Percentiles rank a stretch among this genome's conserved stretches.
Conservation (phyloP, 2,888 invertebrate species). For the Drosophila heteroneura region DNA sequence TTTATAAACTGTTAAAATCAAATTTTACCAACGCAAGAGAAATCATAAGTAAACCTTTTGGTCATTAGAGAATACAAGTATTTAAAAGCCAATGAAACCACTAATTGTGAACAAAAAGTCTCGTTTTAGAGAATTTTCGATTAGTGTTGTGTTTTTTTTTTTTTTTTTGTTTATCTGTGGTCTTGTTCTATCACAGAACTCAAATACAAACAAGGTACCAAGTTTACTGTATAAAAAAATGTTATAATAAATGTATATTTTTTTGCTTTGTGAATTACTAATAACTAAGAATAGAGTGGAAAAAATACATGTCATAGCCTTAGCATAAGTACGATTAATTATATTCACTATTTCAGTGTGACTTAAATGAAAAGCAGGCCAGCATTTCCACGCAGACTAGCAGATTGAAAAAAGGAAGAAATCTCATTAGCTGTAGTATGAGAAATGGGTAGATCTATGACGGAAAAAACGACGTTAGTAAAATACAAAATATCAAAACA, state of each 20-base stretch:
- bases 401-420: not conserved
- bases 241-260: slow-evolving; percentile 36
- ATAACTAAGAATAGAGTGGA: slow-evolving; percentile 44
- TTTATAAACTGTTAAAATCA: slow-evolving; percentile 72
- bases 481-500: slow-evolving; percentile 43
- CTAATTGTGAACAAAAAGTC: slow-evolving; percentile 49
- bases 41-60: slow-evolving; percentile 39
- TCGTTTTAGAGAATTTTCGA: slow-evolving; percentile 70
- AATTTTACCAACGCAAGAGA: slow-evolving; percentile 59
- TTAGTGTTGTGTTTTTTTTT: slow-evolving; percentile 32
- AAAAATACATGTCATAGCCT: slow-evolving; percentile 73
- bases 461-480: slow-evolving; percentile 2
- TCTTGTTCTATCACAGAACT: slow-evolving; percentile 32
- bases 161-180: slow-evolving; percentile 17
- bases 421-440: slow-evolving; percentile 19
- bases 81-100: slow-evolving; percentile 43
- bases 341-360: slow-evolving; percentile 53
- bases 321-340: slow-evolving; percentile 54
- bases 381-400: slow-evolving; percentile 12
- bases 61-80: slow-evolving; percentile 33
- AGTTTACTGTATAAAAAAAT: slow-evolving; percentile 37
- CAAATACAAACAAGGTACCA: slow-evolving; percentile 49
- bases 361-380: slow-evolving; percentile 37
- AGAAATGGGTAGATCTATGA: slow-evolving; percentile 7
- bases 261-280: slow-evolving; percentile 41